phyloP scores from a whole-genome alignment of 2,113 vertebrate genomes.

The Brachionichthys hirsutus region DNA sequence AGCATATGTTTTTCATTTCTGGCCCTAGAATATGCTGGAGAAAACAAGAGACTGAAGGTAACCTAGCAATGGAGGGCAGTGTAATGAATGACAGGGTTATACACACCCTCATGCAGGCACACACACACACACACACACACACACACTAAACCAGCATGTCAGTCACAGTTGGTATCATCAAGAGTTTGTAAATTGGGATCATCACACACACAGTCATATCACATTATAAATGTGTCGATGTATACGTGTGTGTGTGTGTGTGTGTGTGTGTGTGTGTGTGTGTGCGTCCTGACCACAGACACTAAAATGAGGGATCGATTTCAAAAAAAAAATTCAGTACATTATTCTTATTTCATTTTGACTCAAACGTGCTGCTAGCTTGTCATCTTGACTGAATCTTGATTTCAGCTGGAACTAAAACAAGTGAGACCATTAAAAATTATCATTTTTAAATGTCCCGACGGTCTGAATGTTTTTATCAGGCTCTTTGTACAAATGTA shows the following conservation, averaged over 20 bases:
- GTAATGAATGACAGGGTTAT: constrained; percentile 25
- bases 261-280: background rate
- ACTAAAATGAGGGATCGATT: constrained; percentile 5
- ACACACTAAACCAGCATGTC: constrained; percentile 32
- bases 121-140: background rate
- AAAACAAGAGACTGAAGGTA: constrained; percentile 14
- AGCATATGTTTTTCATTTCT: background rate
- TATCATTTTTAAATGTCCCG: no score
- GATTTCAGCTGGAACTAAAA: no score
- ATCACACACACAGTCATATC: constrained; percentile 35
- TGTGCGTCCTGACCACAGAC: constrained; percentile 3
- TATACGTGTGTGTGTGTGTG: background rate
- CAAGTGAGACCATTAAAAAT: no score
- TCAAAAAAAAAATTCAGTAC: no score
- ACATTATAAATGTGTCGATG: constrained; percentile 14
- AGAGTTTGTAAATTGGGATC: constrained; percentile 31
- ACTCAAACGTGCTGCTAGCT: no score
- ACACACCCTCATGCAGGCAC: background rate
- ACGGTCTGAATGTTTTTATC: no score
- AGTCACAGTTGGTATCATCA: constrained; percentile 37
- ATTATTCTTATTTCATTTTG: no score
- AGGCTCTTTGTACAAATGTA: no score
- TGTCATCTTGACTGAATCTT: no score
- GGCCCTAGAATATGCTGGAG: constrained; percentile 33
- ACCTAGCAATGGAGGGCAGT: constrained; percentile 19